Percentiles rank a stretch among this genome's conserved stretches.
These are phyloP conservation scores for Rhynchophorus ferrugineus DNA, from an alignment of 1,140 invertebrate species.

Conservation along the genomic window DNA sequence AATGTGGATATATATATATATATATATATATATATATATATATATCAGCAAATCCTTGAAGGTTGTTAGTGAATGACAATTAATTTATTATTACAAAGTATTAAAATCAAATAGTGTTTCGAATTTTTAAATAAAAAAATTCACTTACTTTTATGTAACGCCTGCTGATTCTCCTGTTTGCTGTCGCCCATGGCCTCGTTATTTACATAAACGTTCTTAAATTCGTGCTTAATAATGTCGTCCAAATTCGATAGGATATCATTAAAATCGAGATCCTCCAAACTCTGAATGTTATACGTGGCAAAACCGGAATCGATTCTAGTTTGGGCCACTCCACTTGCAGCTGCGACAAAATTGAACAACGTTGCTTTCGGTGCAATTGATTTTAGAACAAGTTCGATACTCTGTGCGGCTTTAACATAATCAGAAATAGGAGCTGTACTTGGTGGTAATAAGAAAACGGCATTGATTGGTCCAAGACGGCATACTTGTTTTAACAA, in stretches of 20 bases:
- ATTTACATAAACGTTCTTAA: slow-evolving; percentile 31
- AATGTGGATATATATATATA: no score
- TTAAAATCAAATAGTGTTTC: no score
- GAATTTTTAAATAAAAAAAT: background rate
- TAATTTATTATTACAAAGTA: no score
- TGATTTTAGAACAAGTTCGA: slow-evolving; percentile 32
- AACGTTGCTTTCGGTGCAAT: slow-evolving; percentile 35
- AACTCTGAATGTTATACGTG: slow-evolving; percentile 33
- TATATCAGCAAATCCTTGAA: no score
- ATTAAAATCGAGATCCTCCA: slow-evolving; percentile 26
- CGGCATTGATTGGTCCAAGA: slow-evolving; percentile 31
- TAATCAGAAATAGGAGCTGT: slow-evolving; percentile 23
- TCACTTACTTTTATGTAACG: slow-evolving; percentile 37
- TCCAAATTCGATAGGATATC: slow-evolving; percentile 30
- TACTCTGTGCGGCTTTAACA: slow-evolving; percentile 33
- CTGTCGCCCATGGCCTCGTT: slow-evolving; percentile 28
- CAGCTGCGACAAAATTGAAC: slow-evolving; percentile 31
- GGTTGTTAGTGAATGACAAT: no score
- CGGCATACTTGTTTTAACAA: slow-evolving; percentile 31
- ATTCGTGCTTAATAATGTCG: slow-evolving; percentile 28
- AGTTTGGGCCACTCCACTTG: slow-evolving; percentile 29
- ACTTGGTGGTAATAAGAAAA: slow-evolving; percentile 32
- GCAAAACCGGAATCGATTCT: slow-evolving; percentile 31
- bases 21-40: no score
- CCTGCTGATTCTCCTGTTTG: slow-evolving; percentile 30